These are phyloP conservation scores for Drusus annulatus DNA, from an alignment of 1,140 invertebrate genomes.

Conservation along the genomic window DNA sequence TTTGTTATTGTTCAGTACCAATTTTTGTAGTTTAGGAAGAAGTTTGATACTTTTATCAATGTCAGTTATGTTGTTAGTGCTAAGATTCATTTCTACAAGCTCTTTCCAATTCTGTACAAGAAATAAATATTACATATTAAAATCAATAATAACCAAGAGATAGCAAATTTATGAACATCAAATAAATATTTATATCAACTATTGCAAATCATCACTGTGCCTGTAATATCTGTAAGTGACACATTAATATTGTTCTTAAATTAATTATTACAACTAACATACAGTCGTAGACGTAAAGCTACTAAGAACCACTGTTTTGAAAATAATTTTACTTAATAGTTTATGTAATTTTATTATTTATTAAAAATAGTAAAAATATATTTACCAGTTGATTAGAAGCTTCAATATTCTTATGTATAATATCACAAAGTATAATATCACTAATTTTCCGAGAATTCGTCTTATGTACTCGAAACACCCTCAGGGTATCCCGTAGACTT, in stretches of 20 bases:
- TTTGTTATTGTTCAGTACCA: constrained; percentile 85
- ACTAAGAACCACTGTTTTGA: too few relatives aligned
- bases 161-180: background rate
- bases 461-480: constrained; percentile 74
- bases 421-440: constrained; percentile 85
- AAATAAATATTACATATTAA: too few relatives aligned
- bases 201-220: too few relatives aligned
- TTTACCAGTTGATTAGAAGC: constrained; percentile 49
- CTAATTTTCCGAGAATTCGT: constrained; percentile 76
- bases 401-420: constrained; percentile 73
- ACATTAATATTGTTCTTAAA: too few relatives aligned
- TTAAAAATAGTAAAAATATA: constrained; percentile 8
- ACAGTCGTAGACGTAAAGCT: too few relatives aligned
- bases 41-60: constrained; percentile 88
- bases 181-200: background rate
- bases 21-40: constrained; percentile 80
- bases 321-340: too few relatives aligned
- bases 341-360: too few relatives aligned
- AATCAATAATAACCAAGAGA: too few relatives aligned
- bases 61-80: constrained; percentile 82
- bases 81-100: constrained; percentile 81
- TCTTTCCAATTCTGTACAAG: constrained; percentile 76
- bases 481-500: constrained; percentile 79
- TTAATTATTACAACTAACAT: too few relatives aligned
- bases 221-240: too few relatives aligned